Evolutionary conservation across 2,888 invertebrate species (phyloP).

Genomic region (Parnassius mnemosyne): DNA sequence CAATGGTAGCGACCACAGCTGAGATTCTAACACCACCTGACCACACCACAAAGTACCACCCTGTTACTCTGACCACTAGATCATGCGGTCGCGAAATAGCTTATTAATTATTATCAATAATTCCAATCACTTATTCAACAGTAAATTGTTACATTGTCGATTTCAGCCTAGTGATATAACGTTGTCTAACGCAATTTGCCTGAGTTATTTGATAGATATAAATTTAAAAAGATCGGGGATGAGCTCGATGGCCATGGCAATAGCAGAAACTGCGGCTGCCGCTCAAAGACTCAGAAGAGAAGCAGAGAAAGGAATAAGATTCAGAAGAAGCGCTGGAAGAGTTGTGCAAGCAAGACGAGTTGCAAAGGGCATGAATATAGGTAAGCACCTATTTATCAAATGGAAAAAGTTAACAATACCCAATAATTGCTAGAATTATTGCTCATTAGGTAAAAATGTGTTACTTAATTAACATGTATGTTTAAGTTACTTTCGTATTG

Average conservation of each 20-base stretch:
- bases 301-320: conserved; percentile 69
- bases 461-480: too few species aligned
- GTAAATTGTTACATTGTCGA: neutral
- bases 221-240: conserved; percentile 74
- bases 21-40: too few species aligned
- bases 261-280: conserved; percentile 72
- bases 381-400: conserved; percentile 36
- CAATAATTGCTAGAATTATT: too few species aligned
- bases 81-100: too few species aligned
- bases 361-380: conserved; percentile 73
- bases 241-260: conserved; percentile 62
- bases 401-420: too few species aligned
- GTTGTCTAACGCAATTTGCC: conserved; percentile 69
- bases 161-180: conserved; percentile 64
- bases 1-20: too few species aligned
- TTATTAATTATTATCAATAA: too few species aligned
- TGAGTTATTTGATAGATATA: conserved; percentile 68
- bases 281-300: conserved; percentile 68
- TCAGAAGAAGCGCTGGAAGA: conserved; percentile 69
- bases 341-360: conserved; percentile 70
- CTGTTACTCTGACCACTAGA: too few species aligned
- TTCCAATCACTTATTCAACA: too few species aligned
- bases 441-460: too few species aligned
- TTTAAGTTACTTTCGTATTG: too few species aligned
- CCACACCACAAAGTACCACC: too few species aligned